Conservation (phyloP, 2,888 invertebrate species). For the Tholera decimalis region DNA sequence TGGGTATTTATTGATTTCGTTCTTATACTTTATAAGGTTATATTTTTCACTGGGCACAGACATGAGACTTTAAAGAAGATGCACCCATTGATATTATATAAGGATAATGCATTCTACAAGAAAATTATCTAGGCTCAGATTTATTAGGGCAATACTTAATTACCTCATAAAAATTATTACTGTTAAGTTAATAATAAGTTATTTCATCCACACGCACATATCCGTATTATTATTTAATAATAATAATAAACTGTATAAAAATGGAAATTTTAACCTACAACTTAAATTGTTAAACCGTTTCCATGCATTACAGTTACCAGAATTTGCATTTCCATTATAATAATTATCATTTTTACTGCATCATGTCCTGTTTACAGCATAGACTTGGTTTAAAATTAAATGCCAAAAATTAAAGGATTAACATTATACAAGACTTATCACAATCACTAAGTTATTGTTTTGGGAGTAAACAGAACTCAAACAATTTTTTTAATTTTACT, state of each 20-base stretch:
- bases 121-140: too few relatives aligned
- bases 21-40: not conserved
- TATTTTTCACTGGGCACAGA: not conserved
- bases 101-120: too few relatives aligned
- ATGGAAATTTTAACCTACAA: not conserved
- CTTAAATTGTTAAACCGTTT: not conserved
- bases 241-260: slow-evolving; percentile 3
- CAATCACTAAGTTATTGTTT: not conserved
- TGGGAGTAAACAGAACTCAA: slow-evolving; percentile 8
- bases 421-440: slow-evolving; percentile 21
- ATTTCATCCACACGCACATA: not conserved
- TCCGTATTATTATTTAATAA: not conserved
- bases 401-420: too few relatives aligned
- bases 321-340: too few relatives aligned
- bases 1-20: not conserved
- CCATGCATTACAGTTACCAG: not conserved
- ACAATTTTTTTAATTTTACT: slow-evolving; percentile 36
- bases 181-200: too few relatives aligned
- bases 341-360: too few relatives aligned
- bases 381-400: too few relatives aligned
- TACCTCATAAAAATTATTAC: too few relatives aligned
- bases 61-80: not conserved
- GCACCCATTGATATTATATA: not conserved
- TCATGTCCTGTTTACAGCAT: slow-evolving; percentile 16
- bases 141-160: too few relatives aligned